Conservation (phyloP, 2,797 vertebrate genomes). For the Pelodytes ibericus region DNA sequence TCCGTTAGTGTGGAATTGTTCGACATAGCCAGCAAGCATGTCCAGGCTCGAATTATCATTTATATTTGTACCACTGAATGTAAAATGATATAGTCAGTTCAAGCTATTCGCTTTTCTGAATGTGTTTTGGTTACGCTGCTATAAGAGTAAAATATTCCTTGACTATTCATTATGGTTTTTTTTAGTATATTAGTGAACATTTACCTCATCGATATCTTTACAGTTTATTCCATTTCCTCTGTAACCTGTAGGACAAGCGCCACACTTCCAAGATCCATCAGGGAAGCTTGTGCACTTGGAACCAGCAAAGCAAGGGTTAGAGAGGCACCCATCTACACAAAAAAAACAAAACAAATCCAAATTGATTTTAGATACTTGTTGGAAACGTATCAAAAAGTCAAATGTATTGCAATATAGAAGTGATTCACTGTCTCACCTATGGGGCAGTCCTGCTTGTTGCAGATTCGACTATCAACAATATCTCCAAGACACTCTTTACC, state of each 20-base stretch:
- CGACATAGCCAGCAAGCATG: too few species aligned
- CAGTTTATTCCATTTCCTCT: constrained; percentile 87
- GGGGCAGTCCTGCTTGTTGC: constrained; percentile 92
- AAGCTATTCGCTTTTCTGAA: too few species aligned
- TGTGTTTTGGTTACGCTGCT: too few species aligned
- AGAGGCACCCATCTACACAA: constrained; percentile 90
- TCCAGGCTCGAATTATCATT: too few species aligned
- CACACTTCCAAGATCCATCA: constrained; percentile 94
- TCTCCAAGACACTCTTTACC: constrained; percentile 94
- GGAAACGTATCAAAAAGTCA: too few species aligned
- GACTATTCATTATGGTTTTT: too few species aligned
- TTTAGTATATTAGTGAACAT: not conserved
- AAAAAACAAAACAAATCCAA: not conserved
- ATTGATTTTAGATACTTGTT: too few species aligned
- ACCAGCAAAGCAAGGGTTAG: constrained; percentile 92
- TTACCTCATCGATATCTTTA: constrained; percentile 92
- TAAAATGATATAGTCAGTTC: too few species aligned
- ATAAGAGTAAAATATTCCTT: too few species aligned
- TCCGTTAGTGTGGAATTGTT: too few species aligned
- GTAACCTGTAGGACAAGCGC: constrained; percentile 88
- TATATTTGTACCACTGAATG: too few species aligned
- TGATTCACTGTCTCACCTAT: constrained; percentile 77
- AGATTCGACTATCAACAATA: constrained; percentile 77
- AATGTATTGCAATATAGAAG: too few species aligned
- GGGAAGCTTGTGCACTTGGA: constrained; percentile 86